Base-by-base conservation (phyloP, 1,140 invertebrate genomes). In the Rhopalosiphum maidis region DNA sequence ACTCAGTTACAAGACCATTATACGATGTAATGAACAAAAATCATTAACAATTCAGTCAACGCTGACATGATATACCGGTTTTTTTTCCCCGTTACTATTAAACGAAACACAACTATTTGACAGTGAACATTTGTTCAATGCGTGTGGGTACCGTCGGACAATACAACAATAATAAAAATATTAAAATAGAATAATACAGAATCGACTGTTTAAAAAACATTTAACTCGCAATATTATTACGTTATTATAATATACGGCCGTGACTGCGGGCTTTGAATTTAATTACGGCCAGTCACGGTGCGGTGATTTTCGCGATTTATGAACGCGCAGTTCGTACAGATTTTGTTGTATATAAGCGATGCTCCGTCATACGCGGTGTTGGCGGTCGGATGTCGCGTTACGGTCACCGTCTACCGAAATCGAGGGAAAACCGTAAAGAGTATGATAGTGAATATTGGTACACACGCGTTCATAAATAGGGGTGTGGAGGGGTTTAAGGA, bases 1-100 rank as follows among this genome's bases (percentile, higher is more conserved):
- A 89, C 51, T 55, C 23, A 23, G 22, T 89, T 89, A 89, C 88
- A 55, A 41, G 88, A 35, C 88, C 51, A 89, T 89, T 89, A 89
- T 51, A 89, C 88, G 35, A 89, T 55, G 51, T 55, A 55, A 89
- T 89, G 88, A 41, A 55, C 51, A 15, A 89, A 89, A 89, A 41
- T 89, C 51, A 89, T 89, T 89, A 89, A 89, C 48, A 37, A 55
- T 89, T 55, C 51, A 41, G 48, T 89, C 51, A 55, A 89, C 88
- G 48, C n/a, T 11, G 35, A 55, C n/a, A 55, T 41, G 35, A 54
- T 55, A 54, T 54, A 89, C 88, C 88, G 88, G 88, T 89, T 89
- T 41, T 51, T 23, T 35, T 87, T 85, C 25, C 46, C 18, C 21
- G 86, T 88, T 88, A 87, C 85, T 88, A 88, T 35, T 85, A 85